A percentile compares a stretch with the other conserved stretches of the same genome.
phyloP scores from a whole-genome alignment of 2,888 invertebrate species.

The Oxycera nigricornis region DNA sequence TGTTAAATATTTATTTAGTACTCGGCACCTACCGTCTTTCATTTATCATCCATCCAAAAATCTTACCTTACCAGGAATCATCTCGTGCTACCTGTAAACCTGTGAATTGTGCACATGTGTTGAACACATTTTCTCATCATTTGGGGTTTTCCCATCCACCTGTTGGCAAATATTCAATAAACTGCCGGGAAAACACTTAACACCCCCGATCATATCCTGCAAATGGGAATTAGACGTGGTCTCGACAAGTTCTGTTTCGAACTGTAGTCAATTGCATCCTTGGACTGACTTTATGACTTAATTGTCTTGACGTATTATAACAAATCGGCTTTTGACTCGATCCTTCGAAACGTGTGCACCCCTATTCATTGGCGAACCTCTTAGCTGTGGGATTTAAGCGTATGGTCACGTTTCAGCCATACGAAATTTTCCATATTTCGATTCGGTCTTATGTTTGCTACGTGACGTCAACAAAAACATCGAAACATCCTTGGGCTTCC shows the following conservation, averaged over 20 bases:
- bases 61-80: not conserved
- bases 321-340: constrained; percentile 28
- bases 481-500: constrained; percentile 8
- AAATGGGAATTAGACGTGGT: not conserved
- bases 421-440: constrained; percentile 22
- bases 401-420: constrained; percentile 28
- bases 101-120: constrained; percentile 31
- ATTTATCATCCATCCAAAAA: no score
- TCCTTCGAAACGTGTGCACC: constrained; percentile 1
- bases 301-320: constrained; percentile 20
- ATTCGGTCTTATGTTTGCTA: constrained; percentile 25
- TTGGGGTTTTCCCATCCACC: constrained; percentile 28
- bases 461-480: constrained; percentile 40
- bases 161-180: constrained; percentile 22
- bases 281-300: constrained; percentile 32
- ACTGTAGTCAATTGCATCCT: constrained; percentile 12
- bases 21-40: no score
- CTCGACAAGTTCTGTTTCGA: not conserved
- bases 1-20: no score
- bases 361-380: not conserved
- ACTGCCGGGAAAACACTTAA: constrained; percentile 5
- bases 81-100: constrained; percentile 10
- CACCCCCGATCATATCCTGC: constrained; percentile 13
- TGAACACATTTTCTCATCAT: constrained; percentile 28
- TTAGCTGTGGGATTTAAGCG: not conserved